A percentile compares a stretch with the other conserved stretches of the same genome.
These are phyloP conservation scores for Gymnocephalus cernua DNA, from an alignment of 2,113 vertebrate species.

Conservation along the genomic window DNA sequence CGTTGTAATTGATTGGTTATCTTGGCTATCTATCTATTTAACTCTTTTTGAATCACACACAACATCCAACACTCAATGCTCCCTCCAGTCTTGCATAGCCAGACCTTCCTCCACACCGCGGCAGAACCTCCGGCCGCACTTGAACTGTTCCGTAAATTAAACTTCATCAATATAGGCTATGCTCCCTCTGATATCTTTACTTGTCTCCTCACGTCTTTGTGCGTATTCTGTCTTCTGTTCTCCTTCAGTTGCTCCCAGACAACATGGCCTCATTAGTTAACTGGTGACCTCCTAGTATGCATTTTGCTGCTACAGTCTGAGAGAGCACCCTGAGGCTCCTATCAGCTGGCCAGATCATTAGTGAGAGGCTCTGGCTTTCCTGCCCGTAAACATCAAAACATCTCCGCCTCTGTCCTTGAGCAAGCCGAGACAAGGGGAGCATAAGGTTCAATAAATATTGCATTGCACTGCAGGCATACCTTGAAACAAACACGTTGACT, in stretches of 20 bases:
- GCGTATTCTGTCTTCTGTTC: neutral
- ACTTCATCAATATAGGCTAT: too few species aligned
- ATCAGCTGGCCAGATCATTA: constrained; percentile 57
- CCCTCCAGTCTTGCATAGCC: too few species aligned
- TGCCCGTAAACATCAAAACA: constrained; percentile 54
- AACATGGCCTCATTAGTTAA: constrained; percentile 48
- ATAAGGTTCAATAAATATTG: constrained; percentile 72
- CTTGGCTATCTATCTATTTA: neutral
- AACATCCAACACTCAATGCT: too few species aligned
- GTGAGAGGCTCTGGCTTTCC: constrained; percentile 36
- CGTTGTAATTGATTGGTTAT: neutral
- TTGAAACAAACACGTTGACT: constrained; percentile 21
- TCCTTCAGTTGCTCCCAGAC: constrained; percentile 11
- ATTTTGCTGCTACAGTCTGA: constrained; percentile 48
- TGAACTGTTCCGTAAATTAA: too few species aligned
- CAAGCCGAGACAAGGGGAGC: constrained; percentile 45
- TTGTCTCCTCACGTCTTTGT: neutral
- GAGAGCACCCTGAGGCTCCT: constrained; percentile 16
- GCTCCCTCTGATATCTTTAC: constrained; percentile 3
- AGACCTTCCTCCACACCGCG: too few species aligned
- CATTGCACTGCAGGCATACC: constrained; percentile 51
- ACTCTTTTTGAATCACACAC: neutral
- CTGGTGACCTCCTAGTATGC: constrained; percentile 49
- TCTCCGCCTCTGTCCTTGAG: constrained; percentile 50
- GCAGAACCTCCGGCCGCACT: too few species aligned